Base-by-base conservation (phyloP, 1,140 invertebrate genomes). In the Drosophila insularis region DNA sequence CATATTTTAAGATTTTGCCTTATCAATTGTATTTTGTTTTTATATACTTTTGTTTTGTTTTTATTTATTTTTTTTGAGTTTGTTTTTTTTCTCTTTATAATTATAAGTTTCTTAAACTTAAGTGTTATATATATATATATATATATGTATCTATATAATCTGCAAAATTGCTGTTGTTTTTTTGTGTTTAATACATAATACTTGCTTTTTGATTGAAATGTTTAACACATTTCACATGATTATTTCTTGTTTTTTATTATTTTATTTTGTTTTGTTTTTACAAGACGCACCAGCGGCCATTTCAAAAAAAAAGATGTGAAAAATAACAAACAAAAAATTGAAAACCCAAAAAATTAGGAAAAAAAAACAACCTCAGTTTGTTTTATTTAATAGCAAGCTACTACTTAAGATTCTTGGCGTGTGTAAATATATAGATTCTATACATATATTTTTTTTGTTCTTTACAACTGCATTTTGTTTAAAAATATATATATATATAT, bases 101-200 rank as follows among this genome's bases (percentile, higher is more conserved):
- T 37, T 71, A 71, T 74, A 71, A 63, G 68, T 62, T 68, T 46
- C 64, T 62, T 63, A 76, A 68, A 37, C 35, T 37, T 37, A 37
- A 37, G 3, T 35, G 32, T 35, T 35, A 11, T 11, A 35, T 35
- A 35, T 35, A 72, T 13, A 37, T 66, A 27, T 61, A 32, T 62
- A 53, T 70, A 32, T 35, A 43, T 58, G 11, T 50, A 59, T 19
- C 19, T 68, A 35, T 56, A 27, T 54, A 54, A 40, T 60, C 59
- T 58, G 19, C 40, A 32, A 46, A 65, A 55, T 71, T 60, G 35
- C 23, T 14, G 4, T 68, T 62, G 17, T 10, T 46, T 0, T 35
- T 35, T 64, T 56, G 60, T 73, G 64, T 73, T 68, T 76, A 37
- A 73, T 73, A 72, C 65, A 72, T 76, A 76, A 76, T 76, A 76